These are phyloP conservation scores for Brachyptera risi DNA, from an alignment of 2,888 invertebrate genomes.

Conservation along the genomic window DNA sequence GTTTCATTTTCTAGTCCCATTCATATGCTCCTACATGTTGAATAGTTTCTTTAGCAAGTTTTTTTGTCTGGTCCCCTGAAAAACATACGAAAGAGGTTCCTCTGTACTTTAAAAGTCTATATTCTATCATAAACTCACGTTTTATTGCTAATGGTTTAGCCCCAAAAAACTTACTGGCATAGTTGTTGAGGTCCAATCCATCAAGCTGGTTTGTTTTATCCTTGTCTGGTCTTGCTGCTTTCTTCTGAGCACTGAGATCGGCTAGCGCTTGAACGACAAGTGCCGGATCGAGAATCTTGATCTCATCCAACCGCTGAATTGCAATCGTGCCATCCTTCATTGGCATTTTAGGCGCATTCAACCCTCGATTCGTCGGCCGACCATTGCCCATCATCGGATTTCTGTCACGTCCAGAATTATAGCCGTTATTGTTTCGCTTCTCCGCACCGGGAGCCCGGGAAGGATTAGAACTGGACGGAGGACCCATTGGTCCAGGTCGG, in stretches of 20 bases:
- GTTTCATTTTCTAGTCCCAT: too few relatives aligned
- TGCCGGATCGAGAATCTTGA: slow-evolving; percentile 52
- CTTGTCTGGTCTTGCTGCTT: slow-evolving; percentile 41
- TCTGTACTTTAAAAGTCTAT: not conserved
- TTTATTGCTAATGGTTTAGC: too few relatives aligned
- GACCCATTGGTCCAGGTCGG: slow-evolving; percentile 28
- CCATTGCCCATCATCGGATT: not conserved
- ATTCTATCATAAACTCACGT: too few relatives aligned
- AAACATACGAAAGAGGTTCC: too few relatives aligned
- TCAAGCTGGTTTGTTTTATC: slow-evolving; percentile 48
- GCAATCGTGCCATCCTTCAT: slow-evolving; percentile 38
- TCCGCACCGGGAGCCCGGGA: slow-evolving; percentile 43
- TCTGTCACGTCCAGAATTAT: slow-evolving; percentile 1
- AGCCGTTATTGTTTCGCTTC: slow-evolving; percentile 36
- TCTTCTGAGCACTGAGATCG: slow-evolving; percentile 43
- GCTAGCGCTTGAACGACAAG: slow-evolving; percentile 52
- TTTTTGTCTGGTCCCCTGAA: too few relatives aligned
- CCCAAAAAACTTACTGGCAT: slow-evolving; percentile 48
- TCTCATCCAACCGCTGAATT: slow-evolving; percentile 52
- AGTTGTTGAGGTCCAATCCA: slow-evolving; percentile 53
- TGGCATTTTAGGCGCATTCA: not conserved
- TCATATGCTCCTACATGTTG: too few relatives aligned
- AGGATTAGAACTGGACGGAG: slow-evolving; percentile 19
- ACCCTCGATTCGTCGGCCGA: not conserved
- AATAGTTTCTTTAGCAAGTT: too few relatives aligned